Evolutionary conservation across 23 tunicate genomes (phyloP).

Genomic region (Trididemnum nubilum): DNA sequence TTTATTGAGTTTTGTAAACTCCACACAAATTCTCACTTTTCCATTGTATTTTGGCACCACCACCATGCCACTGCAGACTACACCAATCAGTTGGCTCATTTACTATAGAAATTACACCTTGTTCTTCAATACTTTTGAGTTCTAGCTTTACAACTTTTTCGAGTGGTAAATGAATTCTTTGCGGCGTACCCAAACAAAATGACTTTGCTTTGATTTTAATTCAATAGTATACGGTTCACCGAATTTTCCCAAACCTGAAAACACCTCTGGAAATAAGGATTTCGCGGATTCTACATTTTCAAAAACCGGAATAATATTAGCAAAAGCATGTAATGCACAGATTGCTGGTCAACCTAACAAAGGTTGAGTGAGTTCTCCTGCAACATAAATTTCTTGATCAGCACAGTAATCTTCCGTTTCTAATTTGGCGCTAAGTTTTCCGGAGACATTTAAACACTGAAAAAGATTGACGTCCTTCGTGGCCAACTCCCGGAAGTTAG

Average conservation of each 20-base stretch:
- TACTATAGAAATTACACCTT: conserved; percentile 30
- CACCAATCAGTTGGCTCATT: conserved; percentile 49
- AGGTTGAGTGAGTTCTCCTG: conserved; percentile 9
- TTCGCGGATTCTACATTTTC: not conserved
- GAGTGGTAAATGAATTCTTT: conserved; percentile 33
- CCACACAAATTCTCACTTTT: conserved; percentile 46
- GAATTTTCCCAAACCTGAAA: conserved; percentile 41
- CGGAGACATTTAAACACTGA: conserved; percentile 1
- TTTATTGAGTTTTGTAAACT: conserved; percentile 39
- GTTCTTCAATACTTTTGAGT: conserved; percentile 27
- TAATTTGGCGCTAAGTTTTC: conserved; percentile 12
- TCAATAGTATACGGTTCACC: not conserved
- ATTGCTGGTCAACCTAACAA: conserved; percentile 37
- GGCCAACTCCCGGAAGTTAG: too few species aligned
- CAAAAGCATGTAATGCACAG: not conserved
- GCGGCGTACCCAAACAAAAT: conserved; percentile 39
- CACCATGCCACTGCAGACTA: conserved; percentile 45
- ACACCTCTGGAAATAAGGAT: conserved; percentile 18
- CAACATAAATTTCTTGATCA: conserved; percentile 16
- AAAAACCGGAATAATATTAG: not conserved
- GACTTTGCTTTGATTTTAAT: conserved; percentile 34
- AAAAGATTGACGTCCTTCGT: too few species aligned
- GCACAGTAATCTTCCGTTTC: not conserved
- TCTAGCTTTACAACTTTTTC: conserved; percentile 9
- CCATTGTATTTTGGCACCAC: conserved; percentile 48